Percentiles rank a stretch among this genome's conserved stretches.
Evolutionary conservation across 30 jellyfish, hydroid and myxozoan genomes (phyloP).

Genomic region (Clytia hemisphaerica): DNA sequence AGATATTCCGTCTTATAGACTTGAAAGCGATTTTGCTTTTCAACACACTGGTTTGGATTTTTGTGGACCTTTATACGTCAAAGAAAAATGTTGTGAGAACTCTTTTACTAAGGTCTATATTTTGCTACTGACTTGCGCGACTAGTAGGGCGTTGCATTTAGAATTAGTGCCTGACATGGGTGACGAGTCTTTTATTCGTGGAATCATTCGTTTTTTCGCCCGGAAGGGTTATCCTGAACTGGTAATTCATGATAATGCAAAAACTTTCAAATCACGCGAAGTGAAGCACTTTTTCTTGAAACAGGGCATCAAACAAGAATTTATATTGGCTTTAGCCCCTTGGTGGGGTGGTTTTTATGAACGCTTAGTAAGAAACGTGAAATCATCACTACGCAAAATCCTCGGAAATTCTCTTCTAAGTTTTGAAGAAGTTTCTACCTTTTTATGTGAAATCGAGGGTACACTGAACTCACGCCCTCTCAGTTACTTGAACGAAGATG

Average conservation of each 20-base stretch:
- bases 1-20: constrained; percentile 17
- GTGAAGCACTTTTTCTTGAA: neutral
- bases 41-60: constrained; percentile 33
- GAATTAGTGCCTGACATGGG: constrained; percentile 18
- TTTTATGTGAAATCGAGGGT: constrained; percentile 12
- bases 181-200: constrained; percentile 6
- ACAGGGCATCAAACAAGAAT: constrained; percentile 14
- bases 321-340: constrained; percentile 27
- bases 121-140: constrained; percentile 17
- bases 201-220: neutral
- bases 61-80: constrained; percentile 20
- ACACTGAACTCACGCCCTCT: constrained; percentile 27
- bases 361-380: constrained; percentile 35
- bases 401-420: constrained; percentile 25
- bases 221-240: constrained; percentile 1
- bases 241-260: constrained; percentile 7
- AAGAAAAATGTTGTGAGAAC: neutral
- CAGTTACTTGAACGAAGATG: neutral
- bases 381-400: constrained; percentile 19
- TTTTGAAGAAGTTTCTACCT: neutral
- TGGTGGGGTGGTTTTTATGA: constrained; percentile 54
- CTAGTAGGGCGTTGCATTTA: constrained; percentile 32
- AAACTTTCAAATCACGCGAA: constrained; percentile 9
- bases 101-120: neutral
- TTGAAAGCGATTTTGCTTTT: constrained; percentile 20